These are phyloP conservation scores for Neomonachus schauinslandi DNA, from an alignment of 2,113 vertebrate genomes.

Conservation along the genomic window DNA sequence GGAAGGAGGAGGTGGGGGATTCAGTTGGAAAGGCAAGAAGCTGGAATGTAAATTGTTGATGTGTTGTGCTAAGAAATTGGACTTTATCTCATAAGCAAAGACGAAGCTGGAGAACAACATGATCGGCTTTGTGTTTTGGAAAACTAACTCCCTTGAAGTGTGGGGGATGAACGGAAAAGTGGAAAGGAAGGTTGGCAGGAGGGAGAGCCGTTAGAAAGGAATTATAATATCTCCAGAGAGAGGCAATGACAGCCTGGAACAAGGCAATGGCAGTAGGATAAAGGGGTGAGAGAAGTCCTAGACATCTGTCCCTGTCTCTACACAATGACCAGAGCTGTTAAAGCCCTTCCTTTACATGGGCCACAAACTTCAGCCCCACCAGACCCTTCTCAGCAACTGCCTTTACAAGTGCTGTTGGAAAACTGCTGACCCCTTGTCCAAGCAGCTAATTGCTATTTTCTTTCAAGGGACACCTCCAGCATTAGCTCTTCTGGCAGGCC, in stretches of 20 bases:
- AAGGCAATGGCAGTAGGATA: background rate
- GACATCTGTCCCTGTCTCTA: background rate
- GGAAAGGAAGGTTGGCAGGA: background rate
- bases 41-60: background rate
- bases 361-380: background rate
- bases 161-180: background rate
- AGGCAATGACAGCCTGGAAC: background rate
- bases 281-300: background rate
- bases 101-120: background rate
- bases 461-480: background rate
- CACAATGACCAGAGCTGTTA: background rate
- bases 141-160: background rate
- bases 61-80: background rate
- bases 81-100: constrained; percentile 21
- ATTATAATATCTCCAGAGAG: background rate
- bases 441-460: background rate
- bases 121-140: constrained; percentile 7
- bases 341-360: background rate
- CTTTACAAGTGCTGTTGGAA: background rate
- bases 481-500: background rate
- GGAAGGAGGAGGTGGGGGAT: background rate
- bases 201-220: background rate
- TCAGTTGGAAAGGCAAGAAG: background rate
- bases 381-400: background rate
- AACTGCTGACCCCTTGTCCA: background rate